Base-by-base conservation (phyloP, 2,888 invertebrate species). In the Silvanus unidentatus region DNA sequence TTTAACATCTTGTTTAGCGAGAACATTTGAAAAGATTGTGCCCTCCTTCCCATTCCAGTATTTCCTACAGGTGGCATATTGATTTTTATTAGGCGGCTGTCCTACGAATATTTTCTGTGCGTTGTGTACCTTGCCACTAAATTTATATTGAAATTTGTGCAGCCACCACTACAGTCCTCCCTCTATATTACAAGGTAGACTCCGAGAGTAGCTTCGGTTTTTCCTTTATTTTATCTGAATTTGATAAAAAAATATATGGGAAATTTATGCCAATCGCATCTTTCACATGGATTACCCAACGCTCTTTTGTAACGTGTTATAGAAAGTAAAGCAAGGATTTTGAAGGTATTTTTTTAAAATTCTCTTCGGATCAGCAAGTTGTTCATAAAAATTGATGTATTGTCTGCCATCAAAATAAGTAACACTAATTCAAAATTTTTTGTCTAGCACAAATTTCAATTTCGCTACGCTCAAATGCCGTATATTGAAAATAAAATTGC, bases 221-320 rank as follows among this genome's bases (percentile, higher is more conserved):
- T n/a, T n/a, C n/a, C n/a, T n/a, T n/a, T n/a, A 35, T 12, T 12
- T 11, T 35, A 12, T 35, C 6, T 35, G 11, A 10, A 28, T 28
- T 10, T 28, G 50, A 48, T 50, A 50, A 48, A 47, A 53, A 57
- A 57, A 54, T 56, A 57, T 57, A 22, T 22, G 3, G 22, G 3
- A 22, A 55, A 55, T 58, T 53, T 53, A 53, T 53, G 53, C 53
- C 42, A 46, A 43, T 40, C 49, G 49, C 50, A 51, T 51, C 47
- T 47, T 51, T 53, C 49, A 42, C 44, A 29, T 16, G 49, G 53
- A 53, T 53, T 51, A 51, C 53, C 40, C 48, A n/a, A n/a, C n/a
- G n/a, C n/a, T n/a, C 45, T 50, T 49, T 16, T 47, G 50, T 42
- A 45, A 49, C 47, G 44, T n/a, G n/a, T n/a, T n/a, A n/a, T n/a